A percentile compares a stretch with the other conserved stretches of the same genome.
Evolutionary conservation across 1,140 invertebrate genomes (phyloP).

Genomic region (Kradibia gibbosae): DNA sequence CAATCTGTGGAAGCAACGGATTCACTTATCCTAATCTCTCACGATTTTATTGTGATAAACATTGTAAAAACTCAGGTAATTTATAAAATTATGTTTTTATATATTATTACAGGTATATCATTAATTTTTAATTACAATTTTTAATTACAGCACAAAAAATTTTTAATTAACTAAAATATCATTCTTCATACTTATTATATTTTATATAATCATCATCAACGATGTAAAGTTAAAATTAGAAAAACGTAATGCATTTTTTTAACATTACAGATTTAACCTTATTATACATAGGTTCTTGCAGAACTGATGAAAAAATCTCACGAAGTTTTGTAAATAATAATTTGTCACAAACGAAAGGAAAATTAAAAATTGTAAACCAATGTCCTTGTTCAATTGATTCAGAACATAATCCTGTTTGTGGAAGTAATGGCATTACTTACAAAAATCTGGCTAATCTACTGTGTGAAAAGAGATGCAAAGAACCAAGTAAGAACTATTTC

Average conservation of each 20-base stretch:
- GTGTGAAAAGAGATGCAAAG: constrained; percentile 56
- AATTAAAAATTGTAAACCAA: constrained; percentile 21
- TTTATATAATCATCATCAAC: not conserved
- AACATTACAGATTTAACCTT: constrained; percentile 11
- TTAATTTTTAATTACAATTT: too few relatives aligned
- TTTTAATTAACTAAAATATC: too few relatives aligned
- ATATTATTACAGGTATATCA: too few relatives aligned
- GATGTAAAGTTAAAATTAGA: not conserved
- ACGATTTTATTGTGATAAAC: constrained; percentile 15
- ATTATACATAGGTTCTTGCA: not conserved
- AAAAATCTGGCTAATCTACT: constrained; percentile 51
- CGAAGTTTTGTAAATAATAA: not conserved
- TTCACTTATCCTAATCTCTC: constrained; percentile 20
- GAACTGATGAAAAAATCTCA: too few relatives aligned
- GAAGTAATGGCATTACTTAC: constrained; percentile 57
- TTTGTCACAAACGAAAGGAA: not conserved
- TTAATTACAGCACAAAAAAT: too few relatives aligned
- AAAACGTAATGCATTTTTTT: not conserved
- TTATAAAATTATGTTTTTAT: not conserved
- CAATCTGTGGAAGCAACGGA: constrained; percentile 13
- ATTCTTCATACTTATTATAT: not conserved
- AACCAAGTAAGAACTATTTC: constrained; percentile 58
- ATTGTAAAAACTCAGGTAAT: constrained; percentile 16
- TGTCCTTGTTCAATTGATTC: not conserved
- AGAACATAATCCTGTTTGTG: constrained; percentile 57